Evolutionary conservation across 2,888 invertebrate genomes (phyloP).

Genomic region (Ashinkailepas kermadecensis): DNA sequence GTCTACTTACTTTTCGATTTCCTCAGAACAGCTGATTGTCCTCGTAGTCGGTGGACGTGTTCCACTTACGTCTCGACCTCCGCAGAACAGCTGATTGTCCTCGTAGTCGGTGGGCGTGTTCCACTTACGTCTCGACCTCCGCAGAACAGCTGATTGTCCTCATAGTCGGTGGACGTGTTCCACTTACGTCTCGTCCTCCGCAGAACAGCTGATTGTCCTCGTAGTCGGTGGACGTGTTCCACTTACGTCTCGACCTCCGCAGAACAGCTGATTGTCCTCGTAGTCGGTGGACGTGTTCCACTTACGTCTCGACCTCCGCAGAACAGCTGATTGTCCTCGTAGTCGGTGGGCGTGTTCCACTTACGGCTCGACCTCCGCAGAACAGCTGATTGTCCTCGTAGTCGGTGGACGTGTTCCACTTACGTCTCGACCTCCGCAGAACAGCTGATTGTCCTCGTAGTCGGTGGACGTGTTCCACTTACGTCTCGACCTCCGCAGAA

Average conservation of each 20-base stretch:
- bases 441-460: not conserved
- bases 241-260: no score
- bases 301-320: not conserved
- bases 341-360: not conserved
- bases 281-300: no score
- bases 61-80: not conserved
- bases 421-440: not conserved
- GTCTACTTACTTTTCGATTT: no score
- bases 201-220: not conserved
- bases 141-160: no score
- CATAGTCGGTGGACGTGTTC: no score
- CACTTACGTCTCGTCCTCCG: not conserved
- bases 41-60: no score
- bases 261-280: no score
- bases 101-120: not conserved
- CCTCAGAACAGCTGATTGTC: no score
- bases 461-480: constrained; percentile 24
- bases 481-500: constrained; percentile 49
- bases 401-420: no score
- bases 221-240: not conserved
- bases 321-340: not conserved
- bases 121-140: no score
- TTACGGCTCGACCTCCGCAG: no score
- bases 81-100: not conserved
- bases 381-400: no score